Base-by-base conservation (phyloP, 2,797 vertebrate genomes). In the Bovichtus variegatus region DNA sequence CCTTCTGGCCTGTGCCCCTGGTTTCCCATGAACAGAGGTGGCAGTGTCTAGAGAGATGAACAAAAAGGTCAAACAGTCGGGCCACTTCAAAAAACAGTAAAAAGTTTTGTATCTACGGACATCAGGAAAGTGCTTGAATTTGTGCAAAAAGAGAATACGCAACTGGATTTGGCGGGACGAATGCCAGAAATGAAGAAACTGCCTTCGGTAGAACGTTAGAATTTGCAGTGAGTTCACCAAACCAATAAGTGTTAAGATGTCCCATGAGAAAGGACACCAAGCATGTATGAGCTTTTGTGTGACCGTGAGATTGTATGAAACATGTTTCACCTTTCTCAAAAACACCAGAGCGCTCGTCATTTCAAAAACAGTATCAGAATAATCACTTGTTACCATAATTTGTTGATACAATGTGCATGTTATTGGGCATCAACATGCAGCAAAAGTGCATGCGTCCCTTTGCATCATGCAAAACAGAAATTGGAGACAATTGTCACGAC, bases 51-150 rank as follows among this genome's bases (percentile, higher is more conserved):
- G 83, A 76, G 83, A 90, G 70, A 59, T 31, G 71, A 83, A 81
- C 81, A 53, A 74, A 53, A 74, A 67, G 46, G 76, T 84, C 81
- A 65, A 34, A 86, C 89, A 88, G 90, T 90, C 90, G 79, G 81
- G 85, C 76, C 80, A 78, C 75, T 76, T 86, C 80, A 64, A 72
- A n/a, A 77, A 80, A 86, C 71, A 63, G 76, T 78, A 79, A 71
- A 80, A 84, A 75, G 76, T 57, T 62, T 71, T 81, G 74, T 11
- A 63, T 76, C 75, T 66, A 76, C 44, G 82, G 87, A 91, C 88
- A 59, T 87, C 76, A 85, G 88, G 89, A 95, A 95, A 95, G 94
- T 94, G 94, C 94, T 95, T 93, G 74, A 85, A 85, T 90, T 93
- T 94, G 94, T 95, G 93, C 95, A 95, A 92, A 91, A 84, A 77